phyloP scores from a whole-genome alignment of 2,113 vertebrate species.

The Siniperca chuatsi region DNA sequence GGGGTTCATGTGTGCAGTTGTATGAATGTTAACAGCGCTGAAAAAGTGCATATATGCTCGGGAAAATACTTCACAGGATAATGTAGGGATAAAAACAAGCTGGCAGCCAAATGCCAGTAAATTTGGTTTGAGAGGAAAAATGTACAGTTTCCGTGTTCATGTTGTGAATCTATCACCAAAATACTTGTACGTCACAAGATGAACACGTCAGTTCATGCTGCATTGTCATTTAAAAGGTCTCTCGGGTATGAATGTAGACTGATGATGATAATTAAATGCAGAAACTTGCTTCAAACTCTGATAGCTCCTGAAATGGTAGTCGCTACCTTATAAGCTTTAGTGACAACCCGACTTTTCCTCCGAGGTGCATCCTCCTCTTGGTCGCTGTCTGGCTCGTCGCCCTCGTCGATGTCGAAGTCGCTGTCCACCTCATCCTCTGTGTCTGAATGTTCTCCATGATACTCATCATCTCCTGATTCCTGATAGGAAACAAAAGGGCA shows the following conservation, averaged over 20 bases:
- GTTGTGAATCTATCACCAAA: neutral
- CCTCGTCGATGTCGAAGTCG: slow-evolving; percentile 97
- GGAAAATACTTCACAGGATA: neutral
- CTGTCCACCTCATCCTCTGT: slow-evolving; percentile 98
- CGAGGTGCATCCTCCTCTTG: slow-evolving; percentile 92
- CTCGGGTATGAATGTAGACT: neutral
- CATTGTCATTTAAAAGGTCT: neutral
- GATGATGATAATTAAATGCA: neutral
- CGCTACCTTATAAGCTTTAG: slow-evolving; percentile 94
- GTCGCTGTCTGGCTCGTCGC: slow-evolving; percentile 94
- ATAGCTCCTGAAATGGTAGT: neutral
- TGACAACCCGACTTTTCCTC: slow-evolving; percentile 90
- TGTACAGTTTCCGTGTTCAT: neutral
- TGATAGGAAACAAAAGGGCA: slow-evolving; percentile 56
- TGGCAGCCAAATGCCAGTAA: neutral
- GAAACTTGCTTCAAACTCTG: neutral
- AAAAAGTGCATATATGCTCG: neutral
- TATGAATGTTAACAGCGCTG: neutral
- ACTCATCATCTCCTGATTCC: slow-evolving; percentile 97
- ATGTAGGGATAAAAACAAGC: neutral
- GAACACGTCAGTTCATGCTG: neutral
- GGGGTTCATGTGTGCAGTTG: too few relatives aligned
- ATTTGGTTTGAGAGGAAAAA: too few relatives aligned
- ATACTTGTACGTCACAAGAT: neutral
- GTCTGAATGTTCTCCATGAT: slow-evolving; percentile 94